Evolutionary conservation across 2,888 invertebrate genomes (phyloP), one percentile per base, ranked within the genome.

Genomic region (Tachystola acroxantha): DNA sequence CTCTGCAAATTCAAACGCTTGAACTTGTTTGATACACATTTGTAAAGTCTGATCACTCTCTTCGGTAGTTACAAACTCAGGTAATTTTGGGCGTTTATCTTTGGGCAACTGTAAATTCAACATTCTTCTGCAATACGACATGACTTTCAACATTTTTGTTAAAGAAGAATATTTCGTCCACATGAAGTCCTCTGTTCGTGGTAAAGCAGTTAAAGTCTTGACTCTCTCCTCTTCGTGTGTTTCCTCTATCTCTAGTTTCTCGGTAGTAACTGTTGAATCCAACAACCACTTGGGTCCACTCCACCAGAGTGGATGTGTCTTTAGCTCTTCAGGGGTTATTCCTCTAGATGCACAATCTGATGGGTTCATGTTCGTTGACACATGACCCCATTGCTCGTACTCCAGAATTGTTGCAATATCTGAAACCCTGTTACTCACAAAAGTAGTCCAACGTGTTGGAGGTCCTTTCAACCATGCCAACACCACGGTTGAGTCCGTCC

Each of bases 401-500:
- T 34, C 33, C 10, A 26, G 4, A 4, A 11, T 26, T 2, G 2
- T 25, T 10, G 26, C n/a, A 16, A 32, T 32, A 2, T 10, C 13
- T 6, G 32, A 32, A 2, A 32, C 32, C 9, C 32, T 3, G n/a
- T 32, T 32, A 2, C 24, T 12, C 12, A 32, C 32, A 24, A 32
- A 34, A 7, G 34, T 34, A 10, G 13, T 26, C 34, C 34, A 34
- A 3, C 34, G 13, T 10, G 12, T 24, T 24, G 32, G 24, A 10
- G 3, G 14, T 5, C 26, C 10, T 20, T 30, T 36, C 7, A 39
- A 14, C 35, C 36, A 36, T 1, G 48, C 41, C 7, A 57, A 42
- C 3, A 50, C 53, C 2, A 58, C 39, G 1, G 48, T 46, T 6
- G 56, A 57, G 36, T 57, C 56, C 1, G 59, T 47, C n/a, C n/a